Evolutionary conservation across 2,113 vertebrate genomes (phyloP), one percentile per base, ranked within the genome.

Genomic region (Crotalus horridus): DNA sequence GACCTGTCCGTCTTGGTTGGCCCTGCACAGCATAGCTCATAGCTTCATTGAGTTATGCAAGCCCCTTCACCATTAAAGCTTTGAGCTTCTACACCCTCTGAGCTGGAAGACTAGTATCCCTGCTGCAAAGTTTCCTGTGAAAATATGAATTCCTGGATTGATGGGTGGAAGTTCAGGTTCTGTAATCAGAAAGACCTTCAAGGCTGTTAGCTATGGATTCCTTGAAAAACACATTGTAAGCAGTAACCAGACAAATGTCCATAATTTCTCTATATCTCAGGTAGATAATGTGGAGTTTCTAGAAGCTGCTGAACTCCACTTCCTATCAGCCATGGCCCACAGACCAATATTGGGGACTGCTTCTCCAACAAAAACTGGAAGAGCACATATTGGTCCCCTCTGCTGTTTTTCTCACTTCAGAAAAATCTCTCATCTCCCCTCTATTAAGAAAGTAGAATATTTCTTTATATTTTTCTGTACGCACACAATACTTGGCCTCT

Each of bases 171-270:
- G 51, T 51, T 10, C 2, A 17, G 6, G 26, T 23, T n/a, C 69
- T 51, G 10, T 33, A 29, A 90, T 3, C 33, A 26, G 3, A 43
- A 89, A 89, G 39, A 61, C 3, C 29, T 23, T 54, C 53, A 53
- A 56, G 46, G 20, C 53, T 55, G 13, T 33, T 23, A 26, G 15
- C 3, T 54, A 15, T 13, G 24, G 17, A 54, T 90, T 46, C 89
- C 48, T 95, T 93, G 94, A 94, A 96, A 94, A 96, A 96, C 94
- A 95, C 94, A 95, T 89, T 92, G 90, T 58, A 96, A 96, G 95
- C 95, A 96, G 95, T 93, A 96, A 17, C 64, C 92, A 94, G 92
- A 56, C 43, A 29, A 69, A 55, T 88, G 6, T 39, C 85, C 4
- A 26, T 26, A 29, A 15, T 10, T 87, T 21, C 26, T 64, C 17